Evolutionary conservation across 2,888 invertebrate genomes (phyloP).

Genomic region (Acrocera orbiculus): DNA sequence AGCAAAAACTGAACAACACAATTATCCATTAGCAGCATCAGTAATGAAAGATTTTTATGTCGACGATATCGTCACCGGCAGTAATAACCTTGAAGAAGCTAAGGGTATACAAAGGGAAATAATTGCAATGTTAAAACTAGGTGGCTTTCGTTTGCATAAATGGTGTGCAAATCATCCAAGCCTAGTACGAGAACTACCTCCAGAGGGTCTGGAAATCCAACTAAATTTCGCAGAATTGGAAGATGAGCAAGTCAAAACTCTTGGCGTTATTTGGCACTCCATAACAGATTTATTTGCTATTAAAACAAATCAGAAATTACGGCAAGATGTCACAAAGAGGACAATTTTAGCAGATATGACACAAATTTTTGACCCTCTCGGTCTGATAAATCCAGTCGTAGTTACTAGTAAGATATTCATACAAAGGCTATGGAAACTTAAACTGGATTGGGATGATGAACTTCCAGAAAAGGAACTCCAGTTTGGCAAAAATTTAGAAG

Average conservation of each 20-base stretch:
- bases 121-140: not conserved
- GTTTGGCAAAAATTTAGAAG: not conserved
- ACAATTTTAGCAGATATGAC: slow-evolving; percentile 2
- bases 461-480: not conserved
- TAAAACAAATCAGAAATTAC: slow-evolving; percentile 17
- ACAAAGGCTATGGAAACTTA: not conserved
- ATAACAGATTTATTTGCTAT: not conserved
- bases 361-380: slow-evolving; percentile 1
- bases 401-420: slow-evolving; percentile 1
- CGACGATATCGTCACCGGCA: not conserved
- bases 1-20: not conserved
- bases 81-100: not conserved
- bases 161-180: not conserved
- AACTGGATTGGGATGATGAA: not conserved
- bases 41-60: not conserved
- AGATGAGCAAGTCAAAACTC: not conserved
- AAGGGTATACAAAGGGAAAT: not conserved
- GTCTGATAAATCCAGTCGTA: slow-evolving; percentile 1
- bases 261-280: not conserved
- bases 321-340: slow-evolving; percentile 9
- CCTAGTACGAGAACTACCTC: not conserved
- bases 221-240: not conserved
- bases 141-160: not conserved
- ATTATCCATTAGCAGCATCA: not conserved
- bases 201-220: not conserved